Conservation (phyloP, 2,888 invertebrate species). For the Anoplius nigerrimus region DNA sequence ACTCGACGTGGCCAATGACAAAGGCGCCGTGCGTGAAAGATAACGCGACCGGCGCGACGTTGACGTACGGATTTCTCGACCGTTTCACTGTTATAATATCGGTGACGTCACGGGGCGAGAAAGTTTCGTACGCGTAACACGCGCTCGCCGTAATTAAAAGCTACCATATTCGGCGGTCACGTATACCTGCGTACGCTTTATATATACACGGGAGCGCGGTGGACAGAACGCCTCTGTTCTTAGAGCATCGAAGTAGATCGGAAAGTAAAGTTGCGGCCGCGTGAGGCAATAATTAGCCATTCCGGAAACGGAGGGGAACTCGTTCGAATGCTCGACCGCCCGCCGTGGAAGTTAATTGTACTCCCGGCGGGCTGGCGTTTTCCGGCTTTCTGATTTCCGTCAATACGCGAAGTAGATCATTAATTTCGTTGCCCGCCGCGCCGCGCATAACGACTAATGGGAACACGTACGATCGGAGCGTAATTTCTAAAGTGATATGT, state of each 20-base stretch:
- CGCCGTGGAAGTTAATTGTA: too few species aligned
- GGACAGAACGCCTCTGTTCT: not conserved
- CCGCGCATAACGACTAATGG: too few species aligned
- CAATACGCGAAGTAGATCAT: too few species aligned
- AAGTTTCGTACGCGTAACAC: not conserved
- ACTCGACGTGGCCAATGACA: not conserved
- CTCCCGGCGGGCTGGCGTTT: too few species aligned
- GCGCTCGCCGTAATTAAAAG: not conserved
- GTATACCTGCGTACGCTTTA: too few species aligned
- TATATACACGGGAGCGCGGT: not conserved
- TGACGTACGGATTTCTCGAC: not conserved
- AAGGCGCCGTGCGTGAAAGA: not conserved
- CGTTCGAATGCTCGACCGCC: not conserved
- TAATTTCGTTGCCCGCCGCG: too few species aligned
- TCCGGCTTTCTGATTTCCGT: too few species aligned
- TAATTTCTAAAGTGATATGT: too few species aligned
- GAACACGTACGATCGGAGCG: too few species aligned
- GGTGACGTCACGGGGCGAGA: not conserved
- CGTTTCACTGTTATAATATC: not conserved
- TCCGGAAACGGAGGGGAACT: slow-evolving; percentile 13
- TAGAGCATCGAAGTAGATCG: not conserved
- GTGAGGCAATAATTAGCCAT: slow-evolving; percentile 13
- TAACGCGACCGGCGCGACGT: not conserved
- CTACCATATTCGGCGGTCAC: too few species aligned
- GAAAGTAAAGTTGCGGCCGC: not conserved